Evolutionary conservation across 2,888 invertebrate genomes (phyloP).

Genomic region (Drosophila rellima): DNA sequence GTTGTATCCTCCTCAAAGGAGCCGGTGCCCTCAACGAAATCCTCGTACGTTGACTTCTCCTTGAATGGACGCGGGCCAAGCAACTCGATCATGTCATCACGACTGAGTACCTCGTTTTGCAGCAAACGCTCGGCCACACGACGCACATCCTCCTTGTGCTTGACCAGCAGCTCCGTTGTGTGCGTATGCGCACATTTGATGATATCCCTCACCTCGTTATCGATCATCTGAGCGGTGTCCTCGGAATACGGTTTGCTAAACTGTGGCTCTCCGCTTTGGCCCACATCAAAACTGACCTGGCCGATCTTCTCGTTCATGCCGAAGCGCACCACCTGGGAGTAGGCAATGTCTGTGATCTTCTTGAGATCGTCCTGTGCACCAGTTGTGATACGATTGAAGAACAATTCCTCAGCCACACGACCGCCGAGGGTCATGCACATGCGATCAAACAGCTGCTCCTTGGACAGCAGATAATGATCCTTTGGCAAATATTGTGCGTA

Average conservation of each 20-base stretch:
- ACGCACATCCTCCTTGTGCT: constrained; percentile 94
- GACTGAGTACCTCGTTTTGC: constrained; percentile 96
- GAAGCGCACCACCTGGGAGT: constrained; percentile 98
- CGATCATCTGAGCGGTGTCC: constrained; percentile 97
- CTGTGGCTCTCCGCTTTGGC: constrained; percentile 96
- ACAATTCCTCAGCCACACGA: constrained; percentile 98
- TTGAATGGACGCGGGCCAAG: constrained; percentile 97
- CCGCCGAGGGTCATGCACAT: constrained; percentile 99
- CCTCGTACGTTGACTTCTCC: constrained; percentile 99
- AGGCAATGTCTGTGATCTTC: constrained; percentile 99
- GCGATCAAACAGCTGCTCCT: constrained; percentile 97
- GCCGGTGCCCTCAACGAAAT: constrained; percentile 99
- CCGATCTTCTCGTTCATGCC: constrained; percentile 99
- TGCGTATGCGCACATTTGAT: constrained; percentile 92
- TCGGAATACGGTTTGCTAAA: constrained; percentile 99
- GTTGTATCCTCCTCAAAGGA: constrained; percentile 98
- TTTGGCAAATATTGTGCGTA: constrained; percentile 99
- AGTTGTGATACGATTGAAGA: constrained; percentile 98
- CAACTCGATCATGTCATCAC: constrained; percentile 99
- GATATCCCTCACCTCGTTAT: constrained; percentile 94
- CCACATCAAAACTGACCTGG: constrained; percentile 98
- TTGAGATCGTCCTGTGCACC: constrained; percentile 99
- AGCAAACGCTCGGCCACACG: constrained; percentile 95
- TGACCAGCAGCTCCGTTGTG: constrained; percentile 91
- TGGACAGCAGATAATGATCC: constrained; percentile 98